Evolutionary conservation across 2,113 vertebrate species (phyloP).

Genomic region (Heterotilapia buettikoferi): DNA sequence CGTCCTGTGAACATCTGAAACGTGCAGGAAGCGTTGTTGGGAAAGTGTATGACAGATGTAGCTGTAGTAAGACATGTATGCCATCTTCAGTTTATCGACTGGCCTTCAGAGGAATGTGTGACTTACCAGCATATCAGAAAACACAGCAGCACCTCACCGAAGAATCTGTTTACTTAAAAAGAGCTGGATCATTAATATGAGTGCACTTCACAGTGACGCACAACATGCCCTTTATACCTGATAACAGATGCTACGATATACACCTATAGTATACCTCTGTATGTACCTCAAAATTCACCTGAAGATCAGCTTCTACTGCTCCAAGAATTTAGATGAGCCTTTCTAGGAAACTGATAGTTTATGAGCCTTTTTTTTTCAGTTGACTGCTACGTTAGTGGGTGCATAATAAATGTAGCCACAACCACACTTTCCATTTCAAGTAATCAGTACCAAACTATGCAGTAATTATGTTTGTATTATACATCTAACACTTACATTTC

Average conservation of each 20-base stretch:
- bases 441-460: background rate
- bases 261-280: accelerated
- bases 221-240: background rate
- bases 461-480: background rate
- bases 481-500: background rate
- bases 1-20: accelerated
- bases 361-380: background rate
- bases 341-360: background rate
- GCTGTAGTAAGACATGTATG: background rate
- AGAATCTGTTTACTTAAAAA: background rate
- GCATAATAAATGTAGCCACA: background rate
- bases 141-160: background rate
- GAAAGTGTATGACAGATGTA: background rate
- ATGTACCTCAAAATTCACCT: accelerated
- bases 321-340: background rate
- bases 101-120: accelerated
- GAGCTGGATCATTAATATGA: background rate
- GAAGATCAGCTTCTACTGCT: background rate
- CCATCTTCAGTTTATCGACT: background rate
- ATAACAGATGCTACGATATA: background rate
- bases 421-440: background rate
- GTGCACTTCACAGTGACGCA: background rate
- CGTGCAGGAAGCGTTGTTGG: background rate
- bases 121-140: background rate
- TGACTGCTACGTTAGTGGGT: accelerated